Evolutionary conservation across 2,113 vertebrate genomes (phyloP).

Genomic region (Odontesthes bonariensis): DNA sequence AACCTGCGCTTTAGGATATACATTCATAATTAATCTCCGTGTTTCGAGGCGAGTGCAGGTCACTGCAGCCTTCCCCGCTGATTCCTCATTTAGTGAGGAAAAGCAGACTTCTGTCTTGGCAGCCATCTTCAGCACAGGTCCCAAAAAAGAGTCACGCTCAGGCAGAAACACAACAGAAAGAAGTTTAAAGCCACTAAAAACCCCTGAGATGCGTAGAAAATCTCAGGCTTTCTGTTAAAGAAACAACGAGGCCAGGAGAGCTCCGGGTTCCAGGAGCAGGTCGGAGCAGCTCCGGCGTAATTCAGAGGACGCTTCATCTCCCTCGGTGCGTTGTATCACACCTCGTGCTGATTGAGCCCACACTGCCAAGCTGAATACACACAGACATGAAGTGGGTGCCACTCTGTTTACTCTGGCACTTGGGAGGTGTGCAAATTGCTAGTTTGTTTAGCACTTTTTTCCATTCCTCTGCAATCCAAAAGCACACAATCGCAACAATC

Average conservation of each 20-base stretch:
- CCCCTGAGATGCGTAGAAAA: no score
- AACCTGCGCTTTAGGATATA: conserved; percentile 51
- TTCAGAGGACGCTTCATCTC: conserved; percentile 56
- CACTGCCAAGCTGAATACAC: conserved; percentile 73
- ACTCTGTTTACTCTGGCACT: conserved; percentile 77
- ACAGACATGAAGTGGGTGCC: conserved; percentile 64
- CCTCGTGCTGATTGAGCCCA: conserved; percentile 71
- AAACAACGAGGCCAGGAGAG: neutral
- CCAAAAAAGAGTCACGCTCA: conserved; percentile 45
- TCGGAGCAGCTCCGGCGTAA: neutral
- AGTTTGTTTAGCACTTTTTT: conserved; percentile 77
- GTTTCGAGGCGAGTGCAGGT: conserved; percentile 31
- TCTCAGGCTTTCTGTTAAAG: neutral
- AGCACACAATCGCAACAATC: conserved; percentile 72
- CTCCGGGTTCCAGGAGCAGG: no score
- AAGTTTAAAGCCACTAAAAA: no score
- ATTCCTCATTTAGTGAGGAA: conserved; percentile 69
- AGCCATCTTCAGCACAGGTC: conserved; percentile 23
- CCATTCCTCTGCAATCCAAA: conserved; percentile 62
- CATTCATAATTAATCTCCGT: conserved; percentile 42
- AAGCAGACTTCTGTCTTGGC: conserved; percentile 69
- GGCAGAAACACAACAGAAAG: conserved; percentile 36
- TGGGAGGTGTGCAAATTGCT: conserved; percentile 73
- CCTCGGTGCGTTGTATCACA: conserved; percentile 63
- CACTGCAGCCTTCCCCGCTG: conserved; percentile 54